Base-by-base conservation (phyloP, 2,113 vertebrate species). In the Gavia stellata region DNA sequence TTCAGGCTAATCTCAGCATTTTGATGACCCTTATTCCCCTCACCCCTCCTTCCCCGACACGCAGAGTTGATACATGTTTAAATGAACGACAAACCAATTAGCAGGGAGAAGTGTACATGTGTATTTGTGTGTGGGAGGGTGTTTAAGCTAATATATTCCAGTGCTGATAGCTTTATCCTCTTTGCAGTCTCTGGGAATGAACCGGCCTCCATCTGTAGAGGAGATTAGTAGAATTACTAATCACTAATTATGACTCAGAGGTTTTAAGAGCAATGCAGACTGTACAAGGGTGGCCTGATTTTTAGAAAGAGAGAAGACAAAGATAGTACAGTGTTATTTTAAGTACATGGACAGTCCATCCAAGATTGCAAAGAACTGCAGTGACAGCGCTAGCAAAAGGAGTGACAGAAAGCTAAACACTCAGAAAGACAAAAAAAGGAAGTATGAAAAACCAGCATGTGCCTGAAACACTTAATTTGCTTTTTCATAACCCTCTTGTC, bases 231-330 rank as follows among this genome's bases (percentile, higher is more conserved):
- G 95, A 96, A 95, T 85, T 86, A 50, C 95, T 95, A 95, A 97
- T 95, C 95, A 94, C 95, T 92, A 97, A 97, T 97, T 97, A 97
- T 94, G 92, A 97, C 89, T 92, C 83, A 38, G 92, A 93, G 88
- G 90, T 94, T 95, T 95, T 93, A 95, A 93, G 87, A 90, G 78
- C 85, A 66, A 95, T 21, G 55, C 81, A 88, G 88, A 88, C 86
- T 81, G 79, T 42, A 79, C 44, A 49, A 91, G 78, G 80, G 66
- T 95, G 95, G 89, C 95, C 92, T 97, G 96, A 87, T 94, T 97
- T 96, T 91, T 71, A 89, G 67, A 95, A 95, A 94, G 92, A 17
- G 67, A 85, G 61, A 29, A 74, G 79, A 94, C 80, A 84, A 92
- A 95, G 89, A 94, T 81, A 96, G 77, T 6, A 0, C 59, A 45